Percentiles rank a stretch among this genome's conserved stretches.
phyloP scores from a whole-genome alignment of 53 echinoderm and acorn worm genomes.

The Luidia sarsii region DNA sequence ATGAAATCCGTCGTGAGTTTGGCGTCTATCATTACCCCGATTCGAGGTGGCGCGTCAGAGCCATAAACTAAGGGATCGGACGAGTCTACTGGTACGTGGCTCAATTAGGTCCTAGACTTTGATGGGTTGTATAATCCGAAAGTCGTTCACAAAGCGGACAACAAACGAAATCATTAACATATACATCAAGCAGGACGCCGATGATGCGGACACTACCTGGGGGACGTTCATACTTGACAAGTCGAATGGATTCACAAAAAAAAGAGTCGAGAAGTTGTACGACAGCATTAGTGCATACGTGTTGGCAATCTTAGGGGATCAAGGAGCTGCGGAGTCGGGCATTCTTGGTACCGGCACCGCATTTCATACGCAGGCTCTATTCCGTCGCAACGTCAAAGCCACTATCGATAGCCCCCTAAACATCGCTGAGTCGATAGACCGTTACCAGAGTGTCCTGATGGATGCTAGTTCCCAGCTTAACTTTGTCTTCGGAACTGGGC shows the following conservation, averaged over 20 bases:
- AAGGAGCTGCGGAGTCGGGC: neutral
- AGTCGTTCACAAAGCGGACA: neutral
- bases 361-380: too few relatives aligned
- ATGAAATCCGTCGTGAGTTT: neutral
- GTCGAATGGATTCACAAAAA: neutral
- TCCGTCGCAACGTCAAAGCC: conserved; percentile 14
- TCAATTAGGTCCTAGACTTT: neutral
- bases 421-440: too few relatives aligned
- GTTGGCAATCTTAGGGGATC: conserved; percentile 32
- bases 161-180: too few relatives aligned
- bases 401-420: too few relatives aligned
- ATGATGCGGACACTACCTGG: neutral
- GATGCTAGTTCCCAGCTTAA: too few relatives aligned
- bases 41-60: too few relatives aligned
- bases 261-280: conserved; percentile 14
- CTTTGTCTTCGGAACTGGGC: too few relatives aligned
- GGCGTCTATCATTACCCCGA: too few relatives aligned
- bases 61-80: neutral
- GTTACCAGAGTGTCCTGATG: too few relatives aligned
- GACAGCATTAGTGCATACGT: conserved; percentile 27
- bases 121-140: neutral
- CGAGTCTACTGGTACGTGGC: neutral
- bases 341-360: neutral
- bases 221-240: neutral
- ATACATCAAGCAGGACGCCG: too few relatives aligned